Conservation (phyloP, 2,113 vertebrate genomes). For the Scomber colias region DNA sequence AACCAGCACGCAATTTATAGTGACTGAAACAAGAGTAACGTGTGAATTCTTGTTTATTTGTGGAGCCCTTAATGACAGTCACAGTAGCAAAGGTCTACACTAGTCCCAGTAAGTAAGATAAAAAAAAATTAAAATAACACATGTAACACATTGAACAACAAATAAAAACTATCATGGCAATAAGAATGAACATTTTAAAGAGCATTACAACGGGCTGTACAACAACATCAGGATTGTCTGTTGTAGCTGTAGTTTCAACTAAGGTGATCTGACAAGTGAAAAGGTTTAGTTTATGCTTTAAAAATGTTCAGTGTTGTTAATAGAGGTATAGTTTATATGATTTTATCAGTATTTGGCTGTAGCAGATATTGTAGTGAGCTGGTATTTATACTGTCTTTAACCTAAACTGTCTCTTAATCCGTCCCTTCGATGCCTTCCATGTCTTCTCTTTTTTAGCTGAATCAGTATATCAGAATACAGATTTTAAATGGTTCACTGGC, state of each 20-base stretch:
- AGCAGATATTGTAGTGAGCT: not conserved
- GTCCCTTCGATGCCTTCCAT: not conserved
- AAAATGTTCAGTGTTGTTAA: not conserved
- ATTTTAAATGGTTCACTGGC: conserved; percentile 86
- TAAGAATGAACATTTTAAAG: not conserved
- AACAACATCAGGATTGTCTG: not conserved
- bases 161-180: not conserved
- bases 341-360: too few relatives aligned
- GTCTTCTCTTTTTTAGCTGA: conserved; percentile 84
- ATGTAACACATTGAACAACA: not conserved
- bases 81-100: not conserved
- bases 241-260: not conserved
- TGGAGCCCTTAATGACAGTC: not conserved
- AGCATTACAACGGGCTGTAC: not conserved
- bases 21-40: not conserved
- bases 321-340: not conserved
- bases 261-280: not conserved
- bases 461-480: conserved; percentile 88
- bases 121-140: not conserved
- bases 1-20: not conserved
- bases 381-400: not conserved
- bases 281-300: not conserved
- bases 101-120: too few relatives aligned
- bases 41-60: conserved; percentile 9
- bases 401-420: conserved; percentile 44